Conservation (phyloP, 1,140 invertebrate genomes). For the Penaeus chinensis region DNA sequence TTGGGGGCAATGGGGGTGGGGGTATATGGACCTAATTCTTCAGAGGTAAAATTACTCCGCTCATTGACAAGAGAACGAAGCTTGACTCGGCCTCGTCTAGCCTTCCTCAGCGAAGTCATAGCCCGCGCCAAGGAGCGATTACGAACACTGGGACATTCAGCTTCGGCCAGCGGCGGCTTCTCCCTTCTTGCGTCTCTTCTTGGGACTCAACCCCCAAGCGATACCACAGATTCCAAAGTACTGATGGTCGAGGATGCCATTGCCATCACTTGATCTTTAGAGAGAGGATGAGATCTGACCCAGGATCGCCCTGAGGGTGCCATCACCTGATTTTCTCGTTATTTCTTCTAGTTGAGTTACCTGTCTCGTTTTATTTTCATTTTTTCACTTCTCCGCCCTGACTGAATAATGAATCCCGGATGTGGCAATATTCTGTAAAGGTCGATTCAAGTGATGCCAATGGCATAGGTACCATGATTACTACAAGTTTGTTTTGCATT, state of each 20-base stretch:
- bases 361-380: neutral
- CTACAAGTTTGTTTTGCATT: neutral
- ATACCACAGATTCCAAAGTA: conserved; percentile 21
- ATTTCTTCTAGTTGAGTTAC: conserved; percentile 5
- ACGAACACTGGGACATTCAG: no score
- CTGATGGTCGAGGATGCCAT: conserved; percentile 28
- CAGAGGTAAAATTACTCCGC: conserved; percentile 35
- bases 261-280: conserved; percentile 47
- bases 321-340: conserved; percentile 1
- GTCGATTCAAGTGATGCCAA: conserved; percentile 43
- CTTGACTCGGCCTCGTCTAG: no score
- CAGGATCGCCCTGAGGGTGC: conserved; percentile 16
- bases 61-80: no score
- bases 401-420: neutral
- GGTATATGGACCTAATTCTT: conserved; percentile 46
- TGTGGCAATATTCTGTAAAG: no score
- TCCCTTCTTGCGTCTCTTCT: no score
- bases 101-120: no score
- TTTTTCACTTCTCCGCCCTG: conserved; percentile 10
- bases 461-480: conserved; percentile 33
- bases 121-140: no score
- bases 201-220: neutral
- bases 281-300: conserved; percentile 27
- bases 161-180: no score
- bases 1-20: conserved; percentile 9